These are phyloP conservation scores for Allolobophora icterica DNA, from an alignment of 2,888 invertebrate genomes.

Conservation along the genomic window DNA sequence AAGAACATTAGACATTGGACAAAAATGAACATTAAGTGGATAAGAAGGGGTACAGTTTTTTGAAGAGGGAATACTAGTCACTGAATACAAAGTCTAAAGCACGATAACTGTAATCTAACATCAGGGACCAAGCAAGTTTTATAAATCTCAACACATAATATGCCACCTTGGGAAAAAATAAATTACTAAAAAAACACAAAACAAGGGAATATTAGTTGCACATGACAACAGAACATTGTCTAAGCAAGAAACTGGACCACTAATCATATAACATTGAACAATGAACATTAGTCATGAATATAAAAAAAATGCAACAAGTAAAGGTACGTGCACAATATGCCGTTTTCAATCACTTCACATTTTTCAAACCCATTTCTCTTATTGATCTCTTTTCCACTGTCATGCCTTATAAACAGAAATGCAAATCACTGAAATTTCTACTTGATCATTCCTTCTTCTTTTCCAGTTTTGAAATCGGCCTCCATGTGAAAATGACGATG, in stretches of 20 bases:
- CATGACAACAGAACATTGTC: no score
- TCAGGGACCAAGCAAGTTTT: no score
- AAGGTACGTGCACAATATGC: not conserved
- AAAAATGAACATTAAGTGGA: not conserved
- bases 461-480: conserved; percentile 9
- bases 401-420: not conserved
- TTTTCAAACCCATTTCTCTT: not conserved
- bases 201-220: not conserved
- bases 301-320: not conserved
- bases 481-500: not conserved
- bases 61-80: not conserved
- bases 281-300: not conserved
- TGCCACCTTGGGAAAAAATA: no score
- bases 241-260: not conserved
- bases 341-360: no score
- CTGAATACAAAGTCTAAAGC: no score
- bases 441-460: not conserved
- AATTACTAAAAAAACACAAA: not conserved
- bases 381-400: not conserved
- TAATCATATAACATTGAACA: not conserved
- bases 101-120: no score
- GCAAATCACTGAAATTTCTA: not conserved
- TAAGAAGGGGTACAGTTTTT: not conserved
- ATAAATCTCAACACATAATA: no score
- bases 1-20: not conserved